These are phyloP conservation scores for Lampris megalopsis DNA, from an alignment of 2,113 vertebrate species.

Conservation along the genomic window DNA sequence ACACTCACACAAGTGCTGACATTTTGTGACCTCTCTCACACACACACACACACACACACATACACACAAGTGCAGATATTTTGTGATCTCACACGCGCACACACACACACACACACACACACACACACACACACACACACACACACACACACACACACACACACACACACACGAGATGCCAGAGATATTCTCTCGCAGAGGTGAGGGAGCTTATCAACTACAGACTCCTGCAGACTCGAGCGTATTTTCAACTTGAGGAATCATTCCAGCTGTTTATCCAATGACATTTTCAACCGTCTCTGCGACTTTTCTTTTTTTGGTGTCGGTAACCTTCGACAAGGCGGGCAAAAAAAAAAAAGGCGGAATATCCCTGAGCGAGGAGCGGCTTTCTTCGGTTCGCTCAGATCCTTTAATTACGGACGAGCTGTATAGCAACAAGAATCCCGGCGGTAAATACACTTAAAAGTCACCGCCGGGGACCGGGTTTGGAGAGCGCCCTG, in stretches of 20 bases:
- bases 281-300: conserved; percentile 1
- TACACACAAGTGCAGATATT: too few relatives aligned
- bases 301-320: background rate
- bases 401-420: background rate
- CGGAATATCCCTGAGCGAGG: background rate
- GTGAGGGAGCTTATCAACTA: conserved; percentile 2
- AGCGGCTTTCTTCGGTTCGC: background rate
- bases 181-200: background rate
- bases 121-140: conserved; percentile 9
- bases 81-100: too few relatives aligned
- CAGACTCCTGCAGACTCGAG: conserved; percentile 26
- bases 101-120: conserved; percentile 25
- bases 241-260: conserved; percentile 36
- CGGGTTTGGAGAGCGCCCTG: background rate
- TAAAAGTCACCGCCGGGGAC: too few relatives aligned
- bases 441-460: too few relatives aligned
- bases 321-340: background rate
- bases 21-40: too few relatives aligned
- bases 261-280: conserved; percentile 44
- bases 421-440: background rate
- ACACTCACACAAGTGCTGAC: too few relatives aligned
- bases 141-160: conserved; percentile 25
- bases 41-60: too few relatives aligned
- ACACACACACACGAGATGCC: conserved; percentile 39
- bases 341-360: background rate